Base-by-base conservation (phyloP, 2,888 invertebrate species). In the Elaeidobius kamerunicus region DNA sequence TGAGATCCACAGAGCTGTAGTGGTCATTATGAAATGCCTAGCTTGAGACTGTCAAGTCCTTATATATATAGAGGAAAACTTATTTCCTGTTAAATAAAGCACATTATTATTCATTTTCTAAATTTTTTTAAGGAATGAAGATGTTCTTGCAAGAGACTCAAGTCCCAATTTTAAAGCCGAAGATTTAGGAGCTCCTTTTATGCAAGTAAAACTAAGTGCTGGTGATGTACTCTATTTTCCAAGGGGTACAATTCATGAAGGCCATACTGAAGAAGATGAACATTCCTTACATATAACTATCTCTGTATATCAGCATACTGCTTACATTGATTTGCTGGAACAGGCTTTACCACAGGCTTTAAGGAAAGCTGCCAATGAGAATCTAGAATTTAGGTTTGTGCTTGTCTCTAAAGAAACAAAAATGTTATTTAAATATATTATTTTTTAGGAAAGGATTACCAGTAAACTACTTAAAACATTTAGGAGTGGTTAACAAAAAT, bases 141-240 rank as follows among this genome's bases (percentile, higher is more conserved):
- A 67, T 48, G 56, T 78, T 2, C 74, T 98, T 30, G 88, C 97
- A 1, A 78, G 93, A 58, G 80, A 78, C 61, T 95, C 96, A 0
- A 96, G 95, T 23, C 76, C 77, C 60, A 90, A 92, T 75, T 88
- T 86, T 57, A 73, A 74, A 1, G 81, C 84, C 56, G 76, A 80
- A 6, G 88, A 93, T 63, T 78, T 96, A 44, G 90, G 88, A 0
- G 73, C 82, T 23, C 91, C 92, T 0, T 81, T 92, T 51, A 71
- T 92, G 60, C 91, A 94, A 67, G 80, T 86, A 0, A 79, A 84
- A 0, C 72, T 97, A 40, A 79, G 86, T 67, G 84, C 92, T 3
- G 96, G 96, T 1, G 97, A 97, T 70, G 69, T 97, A 63, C 76
- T 99, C 0, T 99, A 98, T 71, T 91, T 98, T 66, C 98, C 98